A percentile compares a stretch with the other conserved stretches of the same genome.
These are phyloP conservation scores for Chouioia cunea DNA, from an alignment of 2,888 invertebrate species.

Conservation along the genomic window DNA sequence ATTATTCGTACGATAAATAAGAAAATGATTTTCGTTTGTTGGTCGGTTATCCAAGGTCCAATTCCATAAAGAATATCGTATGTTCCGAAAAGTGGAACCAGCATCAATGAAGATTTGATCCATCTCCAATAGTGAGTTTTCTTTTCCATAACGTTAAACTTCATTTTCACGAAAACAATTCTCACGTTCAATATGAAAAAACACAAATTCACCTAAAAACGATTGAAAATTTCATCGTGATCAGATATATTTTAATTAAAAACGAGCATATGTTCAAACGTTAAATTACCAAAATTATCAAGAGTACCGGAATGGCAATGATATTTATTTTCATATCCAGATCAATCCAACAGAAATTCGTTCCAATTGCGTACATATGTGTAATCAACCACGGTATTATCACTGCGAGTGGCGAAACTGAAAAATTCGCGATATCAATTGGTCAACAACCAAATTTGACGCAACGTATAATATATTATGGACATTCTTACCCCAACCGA, in stretches of 20 bases:
- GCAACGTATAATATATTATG: not conserved
- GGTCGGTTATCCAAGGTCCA: conserved; percentile 24
- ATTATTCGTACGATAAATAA: conserved; percentile 17
- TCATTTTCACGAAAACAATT: conserved; percentile 32
- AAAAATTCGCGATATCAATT: not conserved
- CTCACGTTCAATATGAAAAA: conserved; percentile 29
- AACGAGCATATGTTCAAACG: not conserved
- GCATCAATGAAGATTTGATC: conserved; percentile 33
- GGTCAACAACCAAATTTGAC: not conserved
- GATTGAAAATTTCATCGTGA: not conserved
- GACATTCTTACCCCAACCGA: conserved; percentile 29
- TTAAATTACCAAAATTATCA: conserved; percentile 26
- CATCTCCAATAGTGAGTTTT: conserved; percentile 32
- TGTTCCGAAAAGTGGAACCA: conserved; percentile 33
- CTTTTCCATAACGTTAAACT: conserved; percentile 5
- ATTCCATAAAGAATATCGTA: conserved; percentile 31
- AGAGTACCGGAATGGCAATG: conserved; percentile 25
- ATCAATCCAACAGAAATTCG: conserved; percentile 35
- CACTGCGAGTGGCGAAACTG: conserved; percentile 13
- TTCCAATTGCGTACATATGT: not conserved
- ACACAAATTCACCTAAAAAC: conserved; percentile 13
- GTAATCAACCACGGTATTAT: conserved; percentile 30
- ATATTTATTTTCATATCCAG: conserved; percentile 28
- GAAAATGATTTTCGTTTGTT: not conserved
- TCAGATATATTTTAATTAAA: not conserved